These are phyloP conservation scores for Drosophila rufa DNA, from an alignment of 1,140 invertebrate genomes.

Conservation along the genomic window DNA sequence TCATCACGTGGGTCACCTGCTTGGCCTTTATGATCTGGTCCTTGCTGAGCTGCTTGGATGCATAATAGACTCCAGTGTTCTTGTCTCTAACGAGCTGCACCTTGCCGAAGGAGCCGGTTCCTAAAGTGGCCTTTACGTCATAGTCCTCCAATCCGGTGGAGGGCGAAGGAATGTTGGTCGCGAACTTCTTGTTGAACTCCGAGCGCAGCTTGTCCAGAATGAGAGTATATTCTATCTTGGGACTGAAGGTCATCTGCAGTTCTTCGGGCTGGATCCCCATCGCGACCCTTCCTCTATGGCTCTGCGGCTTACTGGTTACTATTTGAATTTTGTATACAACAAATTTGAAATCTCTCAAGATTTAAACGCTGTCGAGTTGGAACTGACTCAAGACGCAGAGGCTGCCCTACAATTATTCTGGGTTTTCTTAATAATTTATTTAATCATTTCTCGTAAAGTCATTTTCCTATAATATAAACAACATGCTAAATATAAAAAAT, in stretches of 20 bases:
- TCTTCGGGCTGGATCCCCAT: conserved; percentile 21
- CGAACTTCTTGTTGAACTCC: conserved; percentile 61
- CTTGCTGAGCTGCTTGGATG: conserved; percentile 97
- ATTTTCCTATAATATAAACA: too few species aligned
- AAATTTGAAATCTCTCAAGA: conserved; percentile 16
- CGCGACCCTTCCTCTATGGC: background rate
- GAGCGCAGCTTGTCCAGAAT: conserved; percentile 60
- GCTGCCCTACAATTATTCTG: background rate
- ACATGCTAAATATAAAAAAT: background rate
- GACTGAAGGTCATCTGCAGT: conserved; percentile 45
- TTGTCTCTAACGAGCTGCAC: conserved; percentile 64
- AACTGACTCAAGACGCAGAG: conserved; percentile 1
- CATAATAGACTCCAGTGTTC: conserved; percentile 87
- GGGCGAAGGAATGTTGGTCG: conserved; percentile 46
- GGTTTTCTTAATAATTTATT: background rate
- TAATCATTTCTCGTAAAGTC: too few species aligned
- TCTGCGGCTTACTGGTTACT: background rate
- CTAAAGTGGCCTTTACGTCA: conserved; percentile 54
- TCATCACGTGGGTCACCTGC: conserved; percentile 93
- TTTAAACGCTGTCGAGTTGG: background rate
- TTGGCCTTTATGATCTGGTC: conserved; percentile 93
- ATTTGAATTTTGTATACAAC: background rate
- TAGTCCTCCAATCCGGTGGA: conserved; percentile 58
- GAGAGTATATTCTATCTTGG: conserved; percentile 59
- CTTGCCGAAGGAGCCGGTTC: conserved; percentile 71